A percentile compares a stretch with the other conserved stretches of the same genome.
Evolutionary conservation across 2,888 invertebrate species (phyloP).

Genomic region (Meliscaeva auricollis): DNA sequence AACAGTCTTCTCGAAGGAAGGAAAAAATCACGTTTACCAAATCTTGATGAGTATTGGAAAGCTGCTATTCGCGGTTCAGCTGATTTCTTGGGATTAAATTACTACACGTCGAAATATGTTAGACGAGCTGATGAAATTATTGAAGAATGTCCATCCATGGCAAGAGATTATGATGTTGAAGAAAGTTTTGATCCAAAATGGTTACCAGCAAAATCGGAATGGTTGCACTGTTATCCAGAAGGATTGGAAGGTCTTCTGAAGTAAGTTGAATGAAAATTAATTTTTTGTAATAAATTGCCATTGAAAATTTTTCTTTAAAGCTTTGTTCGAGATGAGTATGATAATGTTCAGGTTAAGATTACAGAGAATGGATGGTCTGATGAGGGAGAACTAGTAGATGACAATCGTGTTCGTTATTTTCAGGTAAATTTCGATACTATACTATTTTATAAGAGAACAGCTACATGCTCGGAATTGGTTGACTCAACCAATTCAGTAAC

Average conservation of each 20-base stretch:
- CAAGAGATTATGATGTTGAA: conserved; percentile 83
- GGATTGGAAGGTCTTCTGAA: conserved; percentile 76
- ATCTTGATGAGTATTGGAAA: conserved; percentile 74
- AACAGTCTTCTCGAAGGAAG: conserved; percentile 80
- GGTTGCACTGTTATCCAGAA: conserved; percentile 78
- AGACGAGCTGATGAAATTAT: conserved; percentile 72
- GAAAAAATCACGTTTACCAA: conserved; percentile 78
- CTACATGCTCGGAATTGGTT: too few species aligned
- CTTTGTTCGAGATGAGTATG: conserved; percentile 86
- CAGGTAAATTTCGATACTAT: conserved; percentile 75
- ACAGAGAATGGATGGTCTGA: conserved; percentile 86
- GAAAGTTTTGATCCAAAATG: conserved; percentile 77
- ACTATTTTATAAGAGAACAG: too few species aligned
- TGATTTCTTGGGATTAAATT: conserved; percentile 80
- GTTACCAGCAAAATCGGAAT: conserved; percentile 79
- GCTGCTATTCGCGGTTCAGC: conserved; percentile 77
- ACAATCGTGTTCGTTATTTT: conserved; percentile 81
- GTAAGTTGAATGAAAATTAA: conserved; percentile 54
- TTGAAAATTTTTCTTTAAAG: conserved; percentile 63
- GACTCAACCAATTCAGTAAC: too few species aligned
- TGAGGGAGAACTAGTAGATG: conserved; percentile 76
- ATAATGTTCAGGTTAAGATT: conserved; percentile 85
- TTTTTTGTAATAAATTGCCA: not conserved
- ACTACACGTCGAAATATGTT: conserved; percentile 79
- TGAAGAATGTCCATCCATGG: conserved; percentile 84